phyloP scores from a whole-genome alignment of 2,113 vertebrate species.

The Dunckerocampus dactyliophorus region DNA sequence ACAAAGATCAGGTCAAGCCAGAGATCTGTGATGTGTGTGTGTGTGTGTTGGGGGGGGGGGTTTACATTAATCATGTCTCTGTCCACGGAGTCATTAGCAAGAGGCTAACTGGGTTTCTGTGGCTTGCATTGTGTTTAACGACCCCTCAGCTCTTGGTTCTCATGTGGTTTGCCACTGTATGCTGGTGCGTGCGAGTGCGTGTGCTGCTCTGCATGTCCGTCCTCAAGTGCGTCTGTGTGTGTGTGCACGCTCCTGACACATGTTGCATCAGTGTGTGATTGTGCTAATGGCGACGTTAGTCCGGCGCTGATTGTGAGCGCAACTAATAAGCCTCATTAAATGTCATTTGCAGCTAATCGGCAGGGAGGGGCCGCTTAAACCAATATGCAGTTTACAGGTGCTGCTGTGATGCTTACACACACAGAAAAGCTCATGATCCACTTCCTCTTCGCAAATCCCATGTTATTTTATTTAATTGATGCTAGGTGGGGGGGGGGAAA shows the following conservation, averaged over 20 bases:
- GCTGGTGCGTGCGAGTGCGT: constrained; percentile 13
- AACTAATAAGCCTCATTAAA: constrained; percentile 78
- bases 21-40: constrained; percentile 13
- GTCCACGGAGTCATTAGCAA: constrained; percentile 59
- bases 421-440: constrained; percentile 41
- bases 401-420: constrained; percentile 53
- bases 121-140: constrained; percentile 67
- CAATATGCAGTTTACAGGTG: constrained; percentile 71
- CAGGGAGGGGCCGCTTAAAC: constrained; percentile 73
- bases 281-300: constrained; percentile 62
- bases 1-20: constrained; percentile 14
- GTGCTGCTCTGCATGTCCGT: constrained; percentile 3
- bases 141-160: constrained; percentile 61
- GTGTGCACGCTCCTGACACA: constrained; percentile 19
- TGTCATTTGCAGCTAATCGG: constrained; percentile 78
- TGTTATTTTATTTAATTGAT: constrained; percentile 61
- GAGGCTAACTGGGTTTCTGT: constrained; percentile 62
- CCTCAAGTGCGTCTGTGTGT: neutral
- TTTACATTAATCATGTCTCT: constrained; percentile 51
- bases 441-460: constrained; percentile 61
- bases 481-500: constrained; percentile 59
- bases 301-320: constrained; percentile 56
- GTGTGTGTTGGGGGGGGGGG: constrained; percentile 9
- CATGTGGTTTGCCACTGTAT: constrained; percentile 62
- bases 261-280: constrained; percentile 21